Conservation (phyloP, 92 coral and sea anemone genomes). For the Heliopora coerulea region DNA sequence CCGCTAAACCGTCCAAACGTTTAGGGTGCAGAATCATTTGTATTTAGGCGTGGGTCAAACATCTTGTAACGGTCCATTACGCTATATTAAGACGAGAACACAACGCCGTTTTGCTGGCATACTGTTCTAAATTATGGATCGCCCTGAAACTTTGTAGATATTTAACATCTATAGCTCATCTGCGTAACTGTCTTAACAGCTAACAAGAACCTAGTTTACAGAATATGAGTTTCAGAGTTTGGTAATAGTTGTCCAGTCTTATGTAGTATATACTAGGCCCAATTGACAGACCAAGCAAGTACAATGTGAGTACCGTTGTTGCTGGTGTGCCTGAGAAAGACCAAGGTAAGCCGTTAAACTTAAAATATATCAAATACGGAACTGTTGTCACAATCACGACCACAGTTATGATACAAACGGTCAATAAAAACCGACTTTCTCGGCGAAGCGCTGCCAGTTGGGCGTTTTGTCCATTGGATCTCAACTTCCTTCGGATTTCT, state of each 20-base stretch:
- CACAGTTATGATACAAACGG: slow-evolving; percentile 6
- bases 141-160: too few species aligned
- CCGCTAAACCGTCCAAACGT: too few species aligned
- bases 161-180: too few species aligned
- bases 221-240: neutral
- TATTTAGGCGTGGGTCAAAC: too few species aligned
- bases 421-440: slow-evolving; percentile 14
- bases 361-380: neutral
- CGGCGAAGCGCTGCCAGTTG: slow-evolving; percentile 13
- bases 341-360: neutral
- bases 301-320: neutral
- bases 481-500: neutral
- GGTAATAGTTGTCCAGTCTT: slow-evolving; percentile 11
- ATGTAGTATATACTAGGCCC: slow-evolving; percentile 15
- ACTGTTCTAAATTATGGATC: too few species aligned
- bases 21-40: too few species aligned
- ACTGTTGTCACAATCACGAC: neutral
- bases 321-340: neutral
- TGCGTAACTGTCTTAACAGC: neutral
- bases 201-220: neutral
- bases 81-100: too few species aligned
- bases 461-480: neutral
- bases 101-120: too few species aligned
- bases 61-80: too few species aligned
- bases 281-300: neutral